Conservation (phyloP, 2,888 invertebrate genomes). For the Dicyrtoma fusca region DNA sequence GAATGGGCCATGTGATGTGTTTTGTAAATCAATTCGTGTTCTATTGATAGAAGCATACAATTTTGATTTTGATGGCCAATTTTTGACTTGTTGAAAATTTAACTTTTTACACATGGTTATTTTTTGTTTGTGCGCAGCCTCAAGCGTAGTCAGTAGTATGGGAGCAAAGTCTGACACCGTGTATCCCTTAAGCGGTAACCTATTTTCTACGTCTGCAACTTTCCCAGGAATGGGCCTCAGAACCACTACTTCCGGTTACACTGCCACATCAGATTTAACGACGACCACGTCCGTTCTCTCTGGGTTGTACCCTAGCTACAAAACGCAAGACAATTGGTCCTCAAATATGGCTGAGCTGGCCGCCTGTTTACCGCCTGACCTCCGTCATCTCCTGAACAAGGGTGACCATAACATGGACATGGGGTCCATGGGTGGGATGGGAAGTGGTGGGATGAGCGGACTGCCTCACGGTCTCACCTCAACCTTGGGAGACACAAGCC, state of each 20-base stretch:
- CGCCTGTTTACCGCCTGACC: constrained; percentile 61
- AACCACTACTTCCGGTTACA: constrained; percentile 55
- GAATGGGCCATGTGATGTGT: too few relatives aligned
- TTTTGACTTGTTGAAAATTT: too few relatives aligned
- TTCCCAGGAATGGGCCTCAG: constrained; percentile 57
- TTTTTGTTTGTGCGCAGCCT: constrained; percentile 57
- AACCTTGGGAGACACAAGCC: constrained; percentile 48
- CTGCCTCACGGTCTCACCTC: constrained; percentile 48
- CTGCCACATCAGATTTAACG: constrained; percentile 53
- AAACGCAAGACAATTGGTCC: constrained; percentile 55
- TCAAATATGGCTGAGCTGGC: constrained; percentile 59
- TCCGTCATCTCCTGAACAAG: constrained; percentile 59
- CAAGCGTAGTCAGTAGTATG: constrained; percentile 60
- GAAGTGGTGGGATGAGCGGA: constrained; percentile 49
- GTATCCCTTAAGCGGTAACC: constrained; percentile 55
- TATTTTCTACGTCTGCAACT: constrained; percentile 54
- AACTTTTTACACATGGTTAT: too few relatives aligned
- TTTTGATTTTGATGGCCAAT: too few relatives aligned
- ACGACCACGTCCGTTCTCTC: constrained; percentile 57
- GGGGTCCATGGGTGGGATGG: constrained; percentile 31
- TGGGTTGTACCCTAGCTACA: constrained; percentile 58
- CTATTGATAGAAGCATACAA: too few relatives aligned
- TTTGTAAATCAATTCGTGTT: too few relatives aligned
- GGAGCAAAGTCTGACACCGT: constrained; percentile 57
- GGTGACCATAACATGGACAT: constrained; percentile 34